phyloP scores from a whole-genome alignment of 2,888 invertebrate genomes.

The Patella caerulea region DNA sequence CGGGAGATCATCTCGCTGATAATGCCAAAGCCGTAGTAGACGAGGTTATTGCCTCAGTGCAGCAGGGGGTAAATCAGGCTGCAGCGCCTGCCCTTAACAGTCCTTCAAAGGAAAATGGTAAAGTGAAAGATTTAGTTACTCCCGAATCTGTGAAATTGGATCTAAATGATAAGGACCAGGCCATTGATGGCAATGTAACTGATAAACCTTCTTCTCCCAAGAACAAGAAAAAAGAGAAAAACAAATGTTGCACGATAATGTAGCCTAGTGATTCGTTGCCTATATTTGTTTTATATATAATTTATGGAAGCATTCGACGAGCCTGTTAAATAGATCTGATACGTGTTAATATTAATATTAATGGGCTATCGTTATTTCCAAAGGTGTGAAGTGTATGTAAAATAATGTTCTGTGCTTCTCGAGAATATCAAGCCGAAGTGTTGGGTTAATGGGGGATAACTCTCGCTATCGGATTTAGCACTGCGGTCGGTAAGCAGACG shows the following conservation, averaged over 20 bases:
- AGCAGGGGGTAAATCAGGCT: slow-evolving; percentile 26
- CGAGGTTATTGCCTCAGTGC: slow-evolving; percentile 36
- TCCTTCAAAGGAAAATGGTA: slow-evolving; percentile 51
- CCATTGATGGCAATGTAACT: slow-evolving; percentile 19
- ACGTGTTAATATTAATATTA: neutral
- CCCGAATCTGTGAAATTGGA: slow-evolving; percentile 45
- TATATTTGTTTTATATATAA: slow-evolving; percentile 15
- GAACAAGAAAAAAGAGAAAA: slow-evolving; percentile 58
- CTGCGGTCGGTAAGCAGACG: no score
- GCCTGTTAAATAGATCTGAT: slow-evolving; percentile 1
- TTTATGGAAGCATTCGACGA: neutral
- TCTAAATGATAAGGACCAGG: slow-evolving; percentile 32
- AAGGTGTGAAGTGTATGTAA: no score
- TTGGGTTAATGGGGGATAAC: no score
- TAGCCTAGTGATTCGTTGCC: slow-evolving; percentile 35
- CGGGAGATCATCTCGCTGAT: slow-evolving; percentile 13
- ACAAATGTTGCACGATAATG: slow-evolving; percentile 58
- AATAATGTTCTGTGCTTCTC: no score
- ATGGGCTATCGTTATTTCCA: neutral
- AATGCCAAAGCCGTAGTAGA: slow-evolving; percentile 29
- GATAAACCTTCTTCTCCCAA: slow-evolving; percentile 30
- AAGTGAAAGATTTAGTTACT: slow-evolving; percentile 45
- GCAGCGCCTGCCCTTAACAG: slow-evolving; percentile 26
- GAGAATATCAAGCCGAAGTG: no score
- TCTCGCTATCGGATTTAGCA: no score